Evolutionary conservation across 2,888 invertebrate species (phyloP), one percentile per base, ranked within the genome.

Genomic region (Chrysotoxum bicinctum): DNA sequence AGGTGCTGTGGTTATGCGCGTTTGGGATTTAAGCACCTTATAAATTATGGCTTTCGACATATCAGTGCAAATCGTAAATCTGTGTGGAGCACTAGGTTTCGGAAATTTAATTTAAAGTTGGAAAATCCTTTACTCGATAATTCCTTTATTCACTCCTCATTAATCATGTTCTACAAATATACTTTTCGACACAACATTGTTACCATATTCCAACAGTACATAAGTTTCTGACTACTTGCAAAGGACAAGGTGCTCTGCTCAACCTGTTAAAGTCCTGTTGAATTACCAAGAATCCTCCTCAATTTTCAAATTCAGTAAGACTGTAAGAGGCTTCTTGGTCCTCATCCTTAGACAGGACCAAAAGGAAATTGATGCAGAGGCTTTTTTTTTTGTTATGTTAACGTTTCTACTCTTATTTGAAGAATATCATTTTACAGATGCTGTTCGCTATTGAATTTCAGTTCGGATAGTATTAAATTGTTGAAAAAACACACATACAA

Each of bases 141-240:
- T 40, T 40, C 8, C 30, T 56, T 43, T 70, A 79, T 74, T 72
- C 69, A 69, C 35, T 26, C 43, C 83, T 69, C 78, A 75, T 79
- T 79, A 83, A 75, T 83, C 83, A 83, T 64, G 70, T 58, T 78
- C 26, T 4, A 48, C 6, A 58, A 50, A n/a, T 32, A 37, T 9
- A 37, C 5, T 30, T 16, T 16, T 16, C 19, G 54, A 54, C 10
- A 54, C 2, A 30, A 7, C 16, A 16, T 54, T 32, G 10, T 26
- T 26, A 16, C 6, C 30, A 2, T 16, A 32, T 30, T 32, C 30
- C 2, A 9, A n/a, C 9, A 26, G 6, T 7, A 9, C 21, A 23
- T 21, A 26, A 32, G 16, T 16, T 54, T 32, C 43, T 35, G 43
- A 69, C 68, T 54, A 48, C 16, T 40, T 40, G 9, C 58, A 7